Percentiles rank a stretch among this genome's conserved stretches.
phyloP scores from a whole-genome alignment of 1,140 invertebrate genomes.

The Dendroctonus ponderosae region DNA sequence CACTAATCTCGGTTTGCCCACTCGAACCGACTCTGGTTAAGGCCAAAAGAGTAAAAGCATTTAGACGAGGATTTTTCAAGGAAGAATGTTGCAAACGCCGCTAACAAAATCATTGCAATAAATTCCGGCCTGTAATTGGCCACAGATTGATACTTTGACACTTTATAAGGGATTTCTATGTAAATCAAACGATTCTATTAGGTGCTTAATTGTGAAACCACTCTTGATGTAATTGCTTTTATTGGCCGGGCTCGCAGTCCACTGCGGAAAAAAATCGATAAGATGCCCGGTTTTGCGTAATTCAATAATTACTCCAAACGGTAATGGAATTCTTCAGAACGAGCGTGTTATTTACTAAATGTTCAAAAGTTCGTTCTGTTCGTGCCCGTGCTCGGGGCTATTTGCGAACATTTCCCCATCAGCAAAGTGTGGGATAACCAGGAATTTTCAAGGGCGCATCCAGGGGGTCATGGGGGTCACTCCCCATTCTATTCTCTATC shows the following conservation, averaged over 20 bases:
- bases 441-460: too few relatives aligned
- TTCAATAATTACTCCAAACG: not conserved
- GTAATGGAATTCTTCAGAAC: too few relatives aligned
- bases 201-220: constrained; percentile 15
- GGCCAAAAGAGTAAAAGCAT: not conserved
- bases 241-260: constrained; percentile 3
- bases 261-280: too few relatives aligned
- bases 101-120: constrained; percentile 6
- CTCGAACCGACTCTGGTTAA: not conserved
- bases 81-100: not conserved
- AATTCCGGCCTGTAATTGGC: constrained; percentile 13
- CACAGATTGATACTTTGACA: constrained; percentile 23
- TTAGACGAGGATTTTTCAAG: not conserved
- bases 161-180: constrained; percentile 22
- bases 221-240: constrained; percentile 21
- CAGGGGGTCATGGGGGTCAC: too few relatives aligned
- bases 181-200: constrained; percentile 18
- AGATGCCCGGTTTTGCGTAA: not conserved
- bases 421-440: too few relatives aligned
- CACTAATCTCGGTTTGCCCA: not conserved
- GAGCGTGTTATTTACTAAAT: too few relatives aligned
- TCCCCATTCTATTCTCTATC: too few relatives aligned
- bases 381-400: too few relatives aligned
- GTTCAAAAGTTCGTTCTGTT: too few relatives aligned
- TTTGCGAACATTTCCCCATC: too few relatives aligned